These are phyloP conservation scores for Perca flavescens DNA, from an alignment of 2,113 vertebrate species.

Conservation along the genomic window DNA sequence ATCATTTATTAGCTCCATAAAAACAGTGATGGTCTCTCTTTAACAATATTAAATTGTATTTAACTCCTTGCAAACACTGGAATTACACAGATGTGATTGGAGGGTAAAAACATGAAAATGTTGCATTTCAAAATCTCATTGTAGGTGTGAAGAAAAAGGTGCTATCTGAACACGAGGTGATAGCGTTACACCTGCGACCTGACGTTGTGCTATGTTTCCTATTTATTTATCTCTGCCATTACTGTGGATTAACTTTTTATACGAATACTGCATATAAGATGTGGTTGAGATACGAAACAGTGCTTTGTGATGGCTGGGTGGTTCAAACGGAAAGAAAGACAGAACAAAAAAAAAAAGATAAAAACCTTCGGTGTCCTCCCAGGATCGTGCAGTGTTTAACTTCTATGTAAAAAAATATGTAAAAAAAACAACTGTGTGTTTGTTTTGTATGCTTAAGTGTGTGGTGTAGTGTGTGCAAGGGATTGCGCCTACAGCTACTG, in stretches of 20 bases:
- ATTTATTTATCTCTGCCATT: constrained; percentile 76
- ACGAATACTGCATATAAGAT: constrained; percentile 45
- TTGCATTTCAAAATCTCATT: constrained; percentile 31
- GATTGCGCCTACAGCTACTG: constrained; percentile 21
- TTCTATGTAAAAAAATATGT: constrained; percentile 7
- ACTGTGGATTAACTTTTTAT: constrained; percentile 55
- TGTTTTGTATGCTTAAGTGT: constrained; percentile 34
- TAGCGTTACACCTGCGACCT: constrained; percentile 27
- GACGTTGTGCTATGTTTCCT: constrained; percentile 55
- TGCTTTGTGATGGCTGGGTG: not conserved
- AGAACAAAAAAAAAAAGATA: not conserved
- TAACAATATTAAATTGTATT: constrained; percentile 75
- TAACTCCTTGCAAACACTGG: constrained; percentile 83
- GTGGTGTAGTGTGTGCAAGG: constrained; percentile 25
- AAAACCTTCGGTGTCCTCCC: constrained; percentile 18
- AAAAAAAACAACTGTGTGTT: not conserved
- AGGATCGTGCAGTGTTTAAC: constrained; percentile 30
- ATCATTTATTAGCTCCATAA: constrained; percentile 53
- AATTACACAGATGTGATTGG: constrained; percentile 51
- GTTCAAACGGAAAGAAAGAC: constrained; percentile 13
- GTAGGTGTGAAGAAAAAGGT: constrained; percentile 33
- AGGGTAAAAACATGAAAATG: constrained; percentile 40
- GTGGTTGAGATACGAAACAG: constrained; percentile 13
- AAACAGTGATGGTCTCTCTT: constrained; percentile 41
- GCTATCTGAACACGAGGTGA: constrained; percentile 22